Percentiles rank a stretch among this genome's conserved stretches.
Conservation (phyloP, 2,113 vertebrate genomes). For the Genyomyrus donnyi region DNA sequence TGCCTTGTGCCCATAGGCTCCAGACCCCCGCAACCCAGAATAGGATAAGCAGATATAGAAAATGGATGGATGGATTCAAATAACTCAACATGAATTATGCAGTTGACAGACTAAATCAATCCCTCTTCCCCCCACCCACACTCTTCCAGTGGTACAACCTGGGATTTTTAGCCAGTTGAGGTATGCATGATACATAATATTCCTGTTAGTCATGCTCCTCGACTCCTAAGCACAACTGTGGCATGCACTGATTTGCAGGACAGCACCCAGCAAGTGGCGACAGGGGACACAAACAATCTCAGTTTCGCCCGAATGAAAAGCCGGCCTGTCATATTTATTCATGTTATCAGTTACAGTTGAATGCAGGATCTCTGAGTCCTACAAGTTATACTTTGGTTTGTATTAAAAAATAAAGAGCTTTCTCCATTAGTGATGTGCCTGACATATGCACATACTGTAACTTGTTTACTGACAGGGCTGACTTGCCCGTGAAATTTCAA, state of each 20-base stretch:
- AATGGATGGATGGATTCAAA: background rate
- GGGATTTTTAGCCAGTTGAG: background rate
- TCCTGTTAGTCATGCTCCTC: background rate
- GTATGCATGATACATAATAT: background rate
- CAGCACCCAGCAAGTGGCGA: background rate
- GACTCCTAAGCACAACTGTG: background rate
- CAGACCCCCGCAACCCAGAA: background rate
- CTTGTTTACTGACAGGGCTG: background rate
- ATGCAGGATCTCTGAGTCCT: background rate
- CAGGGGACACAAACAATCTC: slow-evolving; percentile 1
- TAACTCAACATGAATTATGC: background rate
- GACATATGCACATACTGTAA: background rate
- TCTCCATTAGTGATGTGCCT: background rate
- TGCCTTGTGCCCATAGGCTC: background rate
- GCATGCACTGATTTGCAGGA: background rate
- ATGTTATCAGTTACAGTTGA: background rate
- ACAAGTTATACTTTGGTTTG: background rate
- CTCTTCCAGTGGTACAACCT: background rate
- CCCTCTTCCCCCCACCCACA: background rate
- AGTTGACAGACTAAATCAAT: background rate
- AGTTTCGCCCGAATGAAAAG: background rate
- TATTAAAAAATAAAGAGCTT: background rate
- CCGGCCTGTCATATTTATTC: background rate
- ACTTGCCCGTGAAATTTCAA: background rate
- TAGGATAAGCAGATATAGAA: background rate